Percentiles rank a stretch among this genome's conserved stretches.
These are phyloP conservation scores for Acanthiza pusilla DNA, from an alignment of 2,797 vertebrate species.

Conservation along the genomic window DNA sequence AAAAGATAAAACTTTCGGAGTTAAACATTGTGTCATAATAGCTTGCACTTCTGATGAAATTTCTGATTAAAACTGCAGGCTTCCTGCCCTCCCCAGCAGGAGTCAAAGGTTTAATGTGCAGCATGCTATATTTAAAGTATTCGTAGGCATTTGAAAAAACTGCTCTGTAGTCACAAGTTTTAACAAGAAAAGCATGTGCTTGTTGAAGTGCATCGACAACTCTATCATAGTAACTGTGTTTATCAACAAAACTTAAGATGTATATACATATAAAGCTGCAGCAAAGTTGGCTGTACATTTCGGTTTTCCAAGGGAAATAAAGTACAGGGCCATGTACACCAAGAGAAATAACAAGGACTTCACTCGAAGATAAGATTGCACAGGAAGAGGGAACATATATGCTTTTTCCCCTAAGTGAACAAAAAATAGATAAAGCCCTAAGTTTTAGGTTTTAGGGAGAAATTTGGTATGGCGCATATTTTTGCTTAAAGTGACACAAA, in stretches of 20 bases:
- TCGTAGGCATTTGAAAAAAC: neutral
- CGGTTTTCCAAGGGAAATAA: neutral
- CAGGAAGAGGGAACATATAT: neutral
- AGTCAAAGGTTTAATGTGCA: neutral
- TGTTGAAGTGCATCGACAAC: neutral
- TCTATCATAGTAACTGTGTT: neutral
- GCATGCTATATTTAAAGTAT: neutral
- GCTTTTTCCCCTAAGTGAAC: neutral
- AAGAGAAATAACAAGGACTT: neutral
- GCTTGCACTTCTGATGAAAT: neutral
- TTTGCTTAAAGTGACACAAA: neutral
- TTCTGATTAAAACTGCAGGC: neutral
- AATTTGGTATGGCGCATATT: neutral
- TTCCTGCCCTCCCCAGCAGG: neutral
- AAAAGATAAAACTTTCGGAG: neutral
- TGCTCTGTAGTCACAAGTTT: neutral
- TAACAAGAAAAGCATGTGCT: neutral
- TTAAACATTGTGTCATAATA: neutral
- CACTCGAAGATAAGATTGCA: neutral
- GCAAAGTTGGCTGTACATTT: neutral
- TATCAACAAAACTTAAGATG: neutral
- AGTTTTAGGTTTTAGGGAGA: neutral
- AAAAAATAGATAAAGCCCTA: neutral
- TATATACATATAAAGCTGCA: neutral
- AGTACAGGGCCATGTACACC: neutral